A percentile compares a stretch with the other conserved stretches of the same genome.
Evolutionary conservation across 37 sponge, comb jelly and placozoan genomes (phyloP).

Genomic region (Cladorhizidae sp.): DNA sequence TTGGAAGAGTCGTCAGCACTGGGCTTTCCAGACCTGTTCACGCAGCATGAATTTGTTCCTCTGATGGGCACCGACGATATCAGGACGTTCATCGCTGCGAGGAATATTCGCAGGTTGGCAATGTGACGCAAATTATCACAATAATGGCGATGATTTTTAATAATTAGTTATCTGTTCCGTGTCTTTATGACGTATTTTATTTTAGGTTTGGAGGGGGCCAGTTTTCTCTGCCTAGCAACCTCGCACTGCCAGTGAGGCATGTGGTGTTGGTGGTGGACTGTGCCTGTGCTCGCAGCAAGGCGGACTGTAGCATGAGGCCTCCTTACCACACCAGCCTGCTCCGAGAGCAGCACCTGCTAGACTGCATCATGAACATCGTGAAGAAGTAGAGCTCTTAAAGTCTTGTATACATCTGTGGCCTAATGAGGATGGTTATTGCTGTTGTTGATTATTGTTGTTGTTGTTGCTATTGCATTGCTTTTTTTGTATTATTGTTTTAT

Average conservation of each 20-base stretch:
- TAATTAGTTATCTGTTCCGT: background rate
- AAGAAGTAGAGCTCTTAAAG: no score
- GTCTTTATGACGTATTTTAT: background rate
- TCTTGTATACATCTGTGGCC: no score
- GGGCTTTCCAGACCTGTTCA: constrained; percentile 42
- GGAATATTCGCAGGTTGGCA: constrained; percentile 52
- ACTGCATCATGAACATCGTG: constrained; percentile 38
- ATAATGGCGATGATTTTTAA: no score
- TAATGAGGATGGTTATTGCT: no score
- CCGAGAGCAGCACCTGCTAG: constrained; percentile 41
- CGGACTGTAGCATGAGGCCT: background rate
- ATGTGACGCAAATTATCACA: background rate
- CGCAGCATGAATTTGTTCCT: constrained; percentile 36
- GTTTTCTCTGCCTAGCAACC: constrained; percentile 51
- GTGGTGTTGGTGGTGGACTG: constrained; percentile 49
- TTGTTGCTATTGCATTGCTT: no score
- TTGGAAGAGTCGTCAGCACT: constrained; percentile 26
- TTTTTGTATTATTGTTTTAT: no score
- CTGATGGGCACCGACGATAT: constrained; percentile 22
- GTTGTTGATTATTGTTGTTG: no score
- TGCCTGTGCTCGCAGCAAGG: constrained; percentile 34
- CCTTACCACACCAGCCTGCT: background rate
- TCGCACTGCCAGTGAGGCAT: constrained; percentile 46
- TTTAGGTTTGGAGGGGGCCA: constrained; percentile 48
- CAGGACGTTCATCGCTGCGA: constrained; percentile 36